Conservation (phyloP, 2,797 vertebrate genomes). For the Myotis findleyi region DNA sequence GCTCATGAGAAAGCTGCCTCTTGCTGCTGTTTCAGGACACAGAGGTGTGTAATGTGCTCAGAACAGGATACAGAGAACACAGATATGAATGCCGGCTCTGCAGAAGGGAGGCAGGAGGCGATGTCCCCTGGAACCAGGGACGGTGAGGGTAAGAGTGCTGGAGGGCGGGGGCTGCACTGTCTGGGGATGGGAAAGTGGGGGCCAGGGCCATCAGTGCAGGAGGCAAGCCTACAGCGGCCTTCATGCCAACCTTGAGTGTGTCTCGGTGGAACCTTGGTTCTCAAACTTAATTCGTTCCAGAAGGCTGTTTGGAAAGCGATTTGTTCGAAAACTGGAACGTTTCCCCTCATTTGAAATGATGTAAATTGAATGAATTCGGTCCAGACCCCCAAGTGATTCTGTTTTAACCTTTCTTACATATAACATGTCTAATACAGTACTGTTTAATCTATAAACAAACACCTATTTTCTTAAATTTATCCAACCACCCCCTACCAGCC, state of each 20-base stretch:
- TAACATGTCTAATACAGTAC: neutral
- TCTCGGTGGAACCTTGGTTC: neutral
- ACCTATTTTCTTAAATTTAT: neutral
- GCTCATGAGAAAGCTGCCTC: neutral
- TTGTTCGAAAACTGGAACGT: neutral
- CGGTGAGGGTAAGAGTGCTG: neutral
- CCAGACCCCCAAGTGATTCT: neutral
- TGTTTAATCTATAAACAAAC: neutral
- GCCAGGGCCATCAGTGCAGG: neutral
- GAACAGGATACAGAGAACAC: neutral
- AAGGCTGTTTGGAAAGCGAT: neutral
- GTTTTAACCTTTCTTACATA: neutral
- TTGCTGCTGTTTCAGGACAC: accelerated
- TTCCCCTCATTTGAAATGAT: neutral
- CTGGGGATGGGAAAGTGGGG: neutral
- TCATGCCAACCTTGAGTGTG: neutral
- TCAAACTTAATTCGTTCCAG: neutral
- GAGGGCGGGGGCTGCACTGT: neutral
- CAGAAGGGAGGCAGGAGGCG: neutral
- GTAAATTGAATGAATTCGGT: neutral
- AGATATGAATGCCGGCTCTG: neutral
- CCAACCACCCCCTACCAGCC: neutral
- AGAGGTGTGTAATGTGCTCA: neutral
- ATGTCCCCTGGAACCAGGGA: neutral
- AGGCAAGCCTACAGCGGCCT: neutral